These are phyloP conservation scores for Synanthedon vespiformis DNA, from an alignment of 2,888 invertebrate species.

Conservation along the genomic window DNA sequence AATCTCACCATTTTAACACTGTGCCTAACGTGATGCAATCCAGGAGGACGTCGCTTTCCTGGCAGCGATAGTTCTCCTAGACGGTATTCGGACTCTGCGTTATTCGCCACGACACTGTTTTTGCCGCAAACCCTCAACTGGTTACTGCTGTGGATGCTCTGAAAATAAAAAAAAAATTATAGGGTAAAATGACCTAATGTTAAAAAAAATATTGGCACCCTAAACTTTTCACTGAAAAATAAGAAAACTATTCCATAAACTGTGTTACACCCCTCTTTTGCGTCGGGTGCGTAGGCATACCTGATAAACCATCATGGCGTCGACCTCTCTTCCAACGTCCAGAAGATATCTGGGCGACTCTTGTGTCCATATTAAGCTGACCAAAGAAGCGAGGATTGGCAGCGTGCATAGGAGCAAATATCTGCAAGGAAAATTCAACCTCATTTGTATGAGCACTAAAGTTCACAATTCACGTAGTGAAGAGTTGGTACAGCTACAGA, in stretches of 20 bases:
- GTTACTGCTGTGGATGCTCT: constrained; percentile 71
- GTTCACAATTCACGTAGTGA: too few species aligned
- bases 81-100: constrained; percentile 54
- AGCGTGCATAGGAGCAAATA: constrained; percentile 76
- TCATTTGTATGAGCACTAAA: not conserved
- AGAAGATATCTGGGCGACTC: constrained; percentile 81
- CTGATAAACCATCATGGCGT: constrained; percentile 83
- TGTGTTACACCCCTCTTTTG: too few species aligned
- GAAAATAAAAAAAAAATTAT: constrained; percentile 7
- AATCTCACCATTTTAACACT: constrained; percentile 59
- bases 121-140: constrained; percentile 47
- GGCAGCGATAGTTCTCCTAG: constrained; percentile 79
- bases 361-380: constrained; percentile 79
- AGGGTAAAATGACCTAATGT: too few species aligned
- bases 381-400: constrained; percentile 76
- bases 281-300: constrained; percentile 22
- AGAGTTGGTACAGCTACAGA: too few species aligned
- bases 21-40: constrained; percentile 49
- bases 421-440: constrained; percentile 21
- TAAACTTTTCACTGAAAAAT: too few species aligned
- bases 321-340: constrained; percentile 81
- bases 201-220: too few species aligned
- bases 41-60: constrained; percentile 65
- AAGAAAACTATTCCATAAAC: too few species aligned
- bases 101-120: constrained; percentile 35